These are phyloP conservation scores for Ptychadena robeensis DNA, from an alignment of 2,797 vertebrate genomes.

Conservation along the genomic window DNA sequence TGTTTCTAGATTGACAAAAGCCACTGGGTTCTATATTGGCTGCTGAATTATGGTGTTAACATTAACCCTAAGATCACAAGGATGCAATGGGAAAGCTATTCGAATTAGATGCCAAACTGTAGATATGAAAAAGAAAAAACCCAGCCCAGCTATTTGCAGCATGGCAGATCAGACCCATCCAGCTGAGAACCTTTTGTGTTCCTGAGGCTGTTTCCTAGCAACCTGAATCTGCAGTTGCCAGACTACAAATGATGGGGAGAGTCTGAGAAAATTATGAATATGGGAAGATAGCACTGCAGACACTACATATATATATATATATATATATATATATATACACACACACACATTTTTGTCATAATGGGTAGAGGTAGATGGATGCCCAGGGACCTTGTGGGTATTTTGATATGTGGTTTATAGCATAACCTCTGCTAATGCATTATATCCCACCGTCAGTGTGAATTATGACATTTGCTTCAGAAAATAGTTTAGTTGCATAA, in stretches of 20 bases:
- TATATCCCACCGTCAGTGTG: too few relatives aligned
- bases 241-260: slow-evolving; percentile 64
- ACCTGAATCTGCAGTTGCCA: slow-evolving; percentile 87
- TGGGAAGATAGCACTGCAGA: slow-evolving; percentile 74
- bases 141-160: slow-evolving; percentile 83
- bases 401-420: too few relatives aligned
- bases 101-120: slow-evolving; percentile 63
- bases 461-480: too few relatives aligned
- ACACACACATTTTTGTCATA: too few relatives aligned
- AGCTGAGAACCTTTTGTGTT: slow-evolving; percentile 92
- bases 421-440: too few relatives aligned
- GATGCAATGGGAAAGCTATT: background rate
- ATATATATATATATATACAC: too few relatives aligned
- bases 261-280: background rate
- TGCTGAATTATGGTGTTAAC: too few relatives aligned
- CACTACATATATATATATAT: slow-evolving; percentile 24
- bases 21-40: background rate
- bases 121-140: slow-evolving; percentile 73
- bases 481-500: too few relatives aligned
- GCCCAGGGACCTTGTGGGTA: too few relatives aligned
- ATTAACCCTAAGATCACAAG: too few relatives aligned
- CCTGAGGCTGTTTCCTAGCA: slow-evolving; percentile 91
- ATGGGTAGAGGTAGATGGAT: too few relatives aligned
- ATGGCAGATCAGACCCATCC: slow-evolving; percentile 83
- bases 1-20: background rate